Evolutionary conservation across 2,888 invertebrate species (phyloP).

Genomic region (Sphaeridia pumilis): DNA sequence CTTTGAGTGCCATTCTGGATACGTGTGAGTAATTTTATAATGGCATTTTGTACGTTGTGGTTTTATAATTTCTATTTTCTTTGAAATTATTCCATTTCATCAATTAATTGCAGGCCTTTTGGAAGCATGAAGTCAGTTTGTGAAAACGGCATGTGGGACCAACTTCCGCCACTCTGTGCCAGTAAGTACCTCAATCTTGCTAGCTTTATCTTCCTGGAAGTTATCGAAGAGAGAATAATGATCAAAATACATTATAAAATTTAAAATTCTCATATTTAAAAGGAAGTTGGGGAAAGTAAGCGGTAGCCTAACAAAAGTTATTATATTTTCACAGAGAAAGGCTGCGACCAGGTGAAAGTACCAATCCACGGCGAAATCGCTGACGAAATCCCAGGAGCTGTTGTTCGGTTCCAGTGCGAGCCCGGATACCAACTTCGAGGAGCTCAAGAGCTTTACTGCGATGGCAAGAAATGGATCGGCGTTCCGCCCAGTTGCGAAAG

Average conservation of each 20-base stretch:
- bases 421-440: conserved; percentile 19
- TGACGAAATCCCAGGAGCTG: conserved; percentile 25
- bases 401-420: conserved; percentile 27
- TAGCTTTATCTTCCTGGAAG: too few species aligned
- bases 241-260: background rate
- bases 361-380: conserved; percentile 18
- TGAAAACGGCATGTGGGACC: conserved; percentile 5
- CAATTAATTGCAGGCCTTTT: conserved; percentile 8
- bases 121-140: conserved; percentile 14
- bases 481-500: conserved; percentile 25
- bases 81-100: background rate
- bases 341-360: conserved; percentile 14
- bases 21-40: conserved; percentile 7
- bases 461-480: conserved; percentile 28
- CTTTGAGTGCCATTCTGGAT: conserved; percentile 13
- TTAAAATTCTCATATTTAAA: background rate
- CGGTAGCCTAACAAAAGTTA: too few species aligned
- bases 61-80: background rate
- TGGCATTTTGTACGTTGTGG: background rate
- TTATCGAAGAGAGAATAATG: too few species aligned
- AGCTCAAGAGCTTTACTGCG: conserved; percentile 20
- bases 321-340: conserved; percentile 10
- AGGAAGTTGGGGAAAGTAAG: background rate
- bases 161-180: conserved; percentile 8
- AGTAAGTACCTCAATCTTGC: conserved; percentile 6